Percentiles rank a stretch among this genome's conserved stretches.
These are phyloP conservation scores for Pelmatolapia mariae DNA, from an alignment of 2,113 vertebrate genomes.

Conservation along the genomic window DNA sequence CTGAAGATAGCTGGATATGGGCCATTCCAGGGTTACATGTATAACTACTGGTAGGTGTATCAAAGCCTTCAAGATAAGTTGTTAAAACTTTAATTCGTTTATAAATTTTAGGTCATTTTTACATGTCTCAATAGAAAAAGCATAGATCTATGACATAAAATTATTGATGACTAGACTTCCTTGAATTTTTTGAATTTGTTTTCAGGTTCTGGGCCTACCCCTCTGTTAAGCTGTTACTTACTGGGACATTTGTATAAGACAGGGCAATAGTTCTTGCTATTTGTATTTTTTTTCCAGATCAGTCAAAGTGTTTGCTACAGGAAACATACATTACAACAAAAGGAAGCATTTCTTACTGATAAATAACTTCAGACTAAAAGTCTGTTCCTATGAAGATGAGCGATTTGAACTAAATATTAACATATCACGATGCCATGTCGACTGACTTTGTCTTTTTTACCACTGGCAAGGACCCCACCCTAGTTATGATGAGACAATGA, in stretches of 20 bases:
- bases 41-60: constrained; percentile 16
- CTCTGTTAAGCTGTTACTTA: not conserved
- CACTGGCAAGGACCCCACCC: not conserved
- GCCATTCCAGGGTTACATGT: constrained; percentile 22
- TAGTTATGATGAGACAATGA: not conserved
- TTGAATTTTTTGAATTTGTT: not conserved
- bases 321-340: not conserved
- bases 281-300: not conserved
- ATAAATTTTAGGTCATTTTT: not conserved
- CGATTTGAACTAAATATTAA: not conserved
- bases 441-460: not conserved
- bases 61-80: not conserved
- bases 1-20: constrained; percentile 12
- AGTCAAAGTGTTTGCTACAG: not conserved
- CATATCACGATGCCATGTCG: not conserved
- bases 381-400: not conserved
- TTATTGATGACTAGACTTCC: not conserved
- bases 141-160: not conserved
- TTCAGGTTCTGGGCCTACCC: not conserved
- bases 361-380: not conserved
- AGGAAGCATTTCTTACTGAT: not conserved
- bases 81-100: not conserved
- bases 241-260: not conserved
- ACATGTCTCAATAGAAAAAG: not conserved
- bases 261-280: not conserved